Conservation (phyloP, 2,888 invertebrate genomes). For the Conus canariensis region DNA sequence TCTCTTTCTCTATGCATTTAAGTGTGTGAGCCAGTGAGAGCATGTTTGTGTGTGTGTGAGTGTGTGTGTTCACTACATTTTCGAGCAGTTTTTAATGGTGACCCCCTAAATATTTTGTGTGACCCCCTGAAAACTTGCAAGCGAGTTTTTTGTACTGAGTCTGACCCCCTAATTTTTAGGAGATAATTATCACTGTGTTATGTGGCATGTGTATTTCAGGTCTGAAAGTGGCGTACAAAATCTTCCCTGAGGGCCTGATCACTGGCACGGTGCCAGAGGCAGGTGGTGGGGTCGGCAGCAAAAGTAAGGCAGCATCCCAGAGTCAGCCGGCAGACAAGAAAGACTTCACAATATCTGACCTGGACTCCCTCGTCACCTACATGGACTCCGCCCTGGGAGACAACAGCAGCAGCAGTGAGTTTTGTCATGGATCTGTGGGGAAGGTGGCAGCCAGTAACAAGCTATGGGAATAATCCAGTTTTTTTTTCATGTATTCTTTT, state of each 20-base stretch:
- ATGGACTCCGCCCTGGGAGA: slow-evolving; percentile 70
- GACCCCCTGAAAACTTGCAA: too few species aligned
- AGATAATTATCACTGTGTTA: too few species aligned
- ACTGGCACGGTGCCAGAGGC: slow-evolving; percentile 71
- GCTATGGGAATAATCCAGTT: background rate
- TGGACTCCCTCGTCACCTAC: slow-evolving; percentile 68
- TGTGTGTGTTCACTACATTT: too few species aligned
- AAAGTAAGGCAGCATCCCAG: too few species aligned
- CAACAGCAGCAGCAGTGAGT: slow-evolving; percentile 73
- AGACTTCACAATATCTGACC: slow-evolving; percentile 64
- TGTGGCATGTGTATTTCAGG: slow-evolving; percentile 58
- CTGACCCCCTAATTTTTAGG: too few species aligned
- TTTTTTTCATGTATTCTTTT: background rate
- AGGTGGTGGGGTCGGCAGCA: background rate
- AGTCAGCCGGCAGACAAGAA: slow-evolving; percentile 51
- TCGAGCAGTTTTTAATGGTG: too few species aligned
- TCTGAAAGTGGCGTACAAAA: slow-evolving; percentile 74
- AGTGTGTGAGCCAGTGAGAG: too few species aligned
- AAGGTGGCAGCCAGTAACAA: background rate
- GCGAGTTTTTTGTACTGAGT: too few species aligned
- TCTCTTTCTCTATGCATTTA: too few species aligned
- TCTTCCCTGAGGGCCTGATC: slow-evolving; percentile 76
- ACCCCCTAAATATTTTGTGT: too few species aligned
- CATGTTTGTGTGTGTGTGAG: too few species aligned
- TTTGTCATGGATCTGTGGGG: background rate